Evolutionary conservation across 2,113 vertebrate species (phyloP), one percentile per base, ranked within the genome.

Genomic region (Thinocorus orbignyianus): DNA sequence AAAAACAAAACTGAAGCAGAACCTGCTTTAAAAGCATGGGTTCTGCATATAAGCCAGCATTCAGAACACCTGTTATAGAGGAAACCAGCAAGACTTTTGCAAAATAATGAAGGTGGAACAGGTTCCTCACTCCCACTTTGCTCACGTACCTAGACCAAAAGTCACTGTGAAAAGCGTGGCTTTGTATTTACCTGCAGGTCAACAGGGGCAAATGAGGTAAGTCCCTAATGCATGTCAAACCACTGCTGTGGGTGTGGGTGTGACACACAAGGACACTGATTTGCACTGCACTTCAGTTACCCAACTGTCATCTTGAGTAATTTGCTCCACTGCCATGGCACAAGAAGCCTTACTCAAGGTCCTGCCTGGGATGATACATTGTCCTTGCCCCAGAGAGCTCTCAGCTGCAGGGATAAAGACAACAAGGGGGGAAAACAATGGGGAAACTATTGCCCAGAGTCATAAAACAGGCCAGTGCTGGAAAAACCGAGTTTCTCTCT

Each of bases 311-410:
- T 57, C 39, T 81, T 97, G 66, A 62, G 84, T 65, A 93, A 96
- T 88, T 62, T 74, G 3, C 55, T 62, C 24, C 14, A 10, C 17
- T 81, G 49, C 46, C 79, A 61, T 7, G 30, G 15, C 49, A 69
- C 44, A 12, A 76, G 73, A 95, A 84, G 37, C 54, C 49, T 95
- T 94, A 41, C 71, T 91, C 49, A 91, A 82, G 62, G 71, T 93
- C 7, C 55, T 89, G 18, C 26, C 51, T 65, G 30, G 0, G 9
- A 64, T 52, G 77, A 79, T 83, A 61, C 11, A 7, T 20, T 78
- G 86, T 76, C 44, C n/a, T 82, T 76, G 44, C 7, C n/a, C 25
- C 54, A 79, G 28, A 94, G 57, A 85, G 5, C 44, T 93, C 76
- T 61, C 69, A 77, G 46, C 51, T 66, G 20, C 17, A 74, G 55